phyloP scores from a whole-genome alignment of 2,888 invertebrate species.

The Operophtera brumata region DNA sequence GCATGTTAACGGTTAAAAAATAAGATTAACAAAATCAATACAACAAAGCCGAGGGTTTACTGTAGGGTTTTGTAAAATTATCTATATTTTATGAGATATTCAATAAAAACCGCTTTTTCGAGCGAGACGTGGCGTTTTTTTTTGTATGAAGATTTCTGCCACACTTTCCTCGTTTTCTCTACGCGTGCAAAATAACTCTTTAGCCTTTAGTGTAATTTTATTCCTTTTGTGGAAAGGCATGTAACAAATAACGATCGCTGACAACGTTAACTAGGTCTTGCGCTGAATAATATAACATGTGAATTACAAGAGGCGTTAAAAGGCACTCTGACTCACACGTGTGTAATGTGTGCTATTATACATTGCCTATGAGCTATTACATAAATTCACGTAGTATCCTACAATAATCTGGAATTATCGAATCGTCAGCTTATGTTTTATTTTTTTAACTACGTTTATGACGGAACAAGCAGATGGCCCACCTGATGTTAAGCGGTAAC shows the following conservation, averaged over 20 bases:
- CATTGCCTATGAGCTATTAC: neutral
- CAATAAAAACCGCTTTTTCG: too few species aligned
- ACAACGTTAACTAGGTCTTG: slow-evolving; percentile 55
- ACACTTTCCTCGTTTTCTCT: slow-evolving; percentile 21
- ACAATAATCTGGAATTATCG: neutral
- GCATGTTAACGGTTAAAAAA: too few species aligned
- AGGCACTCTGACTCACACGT: slow-evolving; percentile 56
- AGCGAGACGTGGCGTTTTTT: too few species aligned
- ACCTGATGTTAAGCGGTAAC: too few species aligned
- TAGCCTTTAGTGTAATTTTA: slow-evolving; percentile 30
- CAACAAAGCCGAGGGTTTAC: slow-evolving; percentile 23
- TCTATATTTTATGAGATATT: too few species aligned
- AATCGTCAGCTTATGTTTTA: neutral
- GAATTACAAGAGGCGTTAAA: slow-evolving; percentile 59
- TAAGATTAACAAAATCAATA: too few species aligned
- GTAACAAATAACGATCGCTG: slow-evolving; percentile 42
- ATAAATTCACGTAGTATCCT: neutral
- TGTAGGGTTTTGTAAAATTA: too few species aligned
- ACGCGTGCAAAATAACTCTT: slow-evolving; percentile 26
- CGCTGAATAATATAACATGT: slow-evolving; percentile 58
- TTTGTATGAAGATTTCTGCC: too few species aligned
- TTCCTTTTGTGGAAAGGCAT: slow-evolving; percentile 32
- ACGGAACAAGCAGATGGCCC: too few species aligned
- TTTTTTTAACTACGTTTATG: too few species aligned
- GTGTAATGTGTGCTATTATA: slow-evolving; percentile 41